Base-by-base conservation (phyloP, 2,113 vertebrate species). In the Hypanus sabinus region DNA sequence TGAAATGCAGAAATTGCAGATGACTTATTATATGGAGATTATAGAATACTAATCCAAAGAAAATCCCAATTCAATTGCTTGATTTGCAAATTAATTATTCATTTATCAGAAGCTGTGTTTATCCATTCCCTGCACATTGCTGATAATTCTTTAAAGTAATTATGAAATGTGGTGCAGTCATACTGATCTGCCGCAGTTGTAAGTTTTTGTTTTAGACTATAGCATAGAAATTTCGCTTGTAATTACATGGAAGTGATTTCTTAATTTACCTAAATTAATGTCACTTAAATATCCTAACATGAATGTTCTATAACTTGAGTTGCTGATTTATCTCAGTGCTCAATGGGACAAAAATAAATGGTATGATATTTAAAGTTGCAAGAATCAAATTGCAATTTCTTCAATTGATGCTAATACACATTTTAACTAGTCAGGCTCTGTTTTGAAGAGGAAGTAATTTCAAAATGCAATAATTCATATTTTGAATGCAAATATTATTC, bases 251-350 rank as follows among this genome's bases (percentile, higher is more conserved):
- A 62, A 81, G 62, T 62, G 24, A 88, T 62, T 88, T 88, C 83
- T 88, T 30, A 88, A 88, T 62, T 88, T 62, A 88, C 57, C 83
- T 62, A 55, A 55, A 88, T 55, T 88, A 88, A 90, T 90, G 85
- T 90, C 85, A 90, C 60, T 60, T 88, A 60, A 88, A 88, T 88
- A 88, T 0, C 85, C 30, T 33, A 33, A 33, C 30, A n/a, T 65
- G 85, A 90, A 65, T 36, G 60, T 33, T 90, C 30, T 36, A 1
- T 90, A 90, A 90, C 65, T 90, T 90, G 30, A 90, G 57, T 60
- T 90, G 85, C 65, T 60, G 65, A 12, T 90, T 90, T 90, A 90
- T 46, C 27, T 60, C 22, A 60, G 30, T 33, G 33, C 65, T 90
- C 85, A 90, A 33, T 62, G 1, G 16, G 30, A 68, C 16, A 65